Evolutionary conservation across 2,113 vertebrate species (phyloP).

Genomic region (Zosterops japonicus): DNA sequence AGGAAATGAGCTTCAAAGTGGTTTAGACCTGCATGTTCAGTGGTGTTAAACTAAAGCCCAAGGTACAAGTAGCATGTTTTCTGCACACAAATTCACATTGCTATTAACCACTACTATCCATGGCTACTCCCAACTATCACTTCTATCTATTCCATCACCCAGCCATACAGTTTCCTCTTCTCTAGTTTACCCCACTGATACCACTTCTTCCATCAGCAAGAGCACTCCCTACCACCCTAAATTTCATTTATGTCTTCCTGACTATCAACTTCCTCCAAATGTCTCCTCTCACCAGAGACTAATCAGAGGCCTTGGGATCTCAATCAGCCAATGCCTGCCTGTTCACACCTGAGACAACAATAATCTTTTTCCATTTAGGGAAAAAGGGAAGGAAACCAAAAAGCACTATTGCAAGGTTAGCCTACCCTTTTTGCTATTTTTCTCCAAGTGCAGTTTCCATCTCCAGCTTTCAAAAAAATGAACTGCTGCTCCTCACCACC

Average conservation of each 20-base stretch:
- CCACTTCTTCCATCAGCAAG: not conserved
- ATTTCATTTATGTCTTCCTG: not conserved
- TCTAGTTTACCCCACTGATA: not conserved
- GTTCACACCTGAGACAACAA: not conserved
- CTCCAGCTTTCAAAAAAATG: not conserved
- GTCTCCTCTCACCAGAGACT: not conserved
- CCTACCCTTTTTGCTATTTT: not conserved
- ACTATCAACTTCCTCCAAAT: not conserved
- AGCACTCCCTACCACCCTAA: not conserved
- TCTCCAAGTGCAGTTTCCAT: not conserved
- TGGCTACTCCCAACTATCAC: not conserved
- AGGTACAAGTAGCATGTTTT: not conserved
- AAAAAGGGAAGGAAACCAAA: not conserved
- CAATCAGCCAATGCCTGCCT: not conserved
- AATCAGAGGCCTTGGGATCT: not conserved
- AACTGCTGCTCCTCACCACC: not conserved
- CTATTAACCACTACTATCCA: not conserved
- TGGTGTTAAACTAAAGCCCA: not conserved
- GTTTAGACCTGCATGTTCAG: not conserved
- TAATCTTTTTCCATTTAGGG: not conserved
- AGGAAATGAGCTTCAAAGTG: not conserved
- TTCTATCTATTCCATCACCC: not conserved
- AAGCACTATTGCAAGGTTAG: not conserved
- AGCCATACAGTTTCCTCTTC: not conserved
- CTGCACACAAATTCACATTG: not conserved